A percentile compares a stretch with the other conserved stretches of the same genome.
phyloP scores from a whole-genome alignment of 1,140 invertebrate genomes.

The Drosophila seguyi region DNA sequence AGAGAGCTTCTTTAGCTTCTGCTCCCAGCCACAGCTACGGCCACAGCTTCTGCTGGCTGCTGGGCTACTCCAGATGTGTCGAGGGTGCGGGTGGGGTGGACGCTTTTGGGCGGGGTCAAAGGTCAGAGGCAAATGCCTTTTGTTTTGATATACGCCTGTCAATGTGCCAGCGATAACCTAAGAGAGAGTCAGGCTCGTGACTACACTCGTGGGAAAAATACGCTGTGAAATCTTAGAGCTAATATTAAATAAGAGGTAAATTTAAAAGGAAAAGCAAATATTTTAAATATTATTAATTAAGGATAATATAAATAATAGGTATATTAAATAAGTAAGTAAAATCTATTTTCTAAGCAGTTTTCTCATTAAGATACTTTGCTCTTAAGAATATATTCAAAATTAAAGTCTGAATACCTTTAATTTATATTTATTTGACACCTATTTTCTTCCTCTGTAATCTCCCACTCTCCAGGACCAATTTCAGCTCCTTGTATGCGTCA shows the following conservation, averaged over 20 bases:
- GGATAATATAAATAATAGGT: too few species aligned
- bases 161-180: constrained; percentile 58
- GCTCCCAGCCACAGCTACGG: constrained; percentile 7
- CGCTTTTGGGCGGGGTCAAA: constrained; percentile 52
- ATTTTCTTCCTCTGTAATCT: constrained; percentile 10
- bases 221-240: background rate
- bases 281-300: background rate
- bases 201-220: background rate
- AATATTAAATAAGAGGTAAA: background rate
- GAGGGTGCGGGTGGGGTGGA: background rate
- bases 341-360: too few species aligned
- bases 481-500: constrained; percentile 60
- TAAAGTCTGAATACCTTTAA: background rate
- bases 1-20: constrained; percentile 60
- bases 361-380: too few species aligned
- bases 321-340: too few species aligned
- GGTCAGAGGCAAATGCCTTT: constrained; percentile 75
- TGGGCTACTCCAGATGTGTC: constrained; percentile 14
- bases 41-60: constrained; percentile 1
- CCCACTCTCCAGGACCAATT: constrained; percentile 8
- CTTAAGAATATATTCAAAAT: background rate
- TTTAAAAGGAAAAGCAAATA: background rate
- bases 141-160: constrained; percentile 78
- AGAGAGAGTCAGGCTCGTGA: background rate
- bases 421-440: background rate